Evolutionary conservation across 2,113 vertebrate genomes (phyloP).

Genomic region (Notothenia rossii): DNA sequence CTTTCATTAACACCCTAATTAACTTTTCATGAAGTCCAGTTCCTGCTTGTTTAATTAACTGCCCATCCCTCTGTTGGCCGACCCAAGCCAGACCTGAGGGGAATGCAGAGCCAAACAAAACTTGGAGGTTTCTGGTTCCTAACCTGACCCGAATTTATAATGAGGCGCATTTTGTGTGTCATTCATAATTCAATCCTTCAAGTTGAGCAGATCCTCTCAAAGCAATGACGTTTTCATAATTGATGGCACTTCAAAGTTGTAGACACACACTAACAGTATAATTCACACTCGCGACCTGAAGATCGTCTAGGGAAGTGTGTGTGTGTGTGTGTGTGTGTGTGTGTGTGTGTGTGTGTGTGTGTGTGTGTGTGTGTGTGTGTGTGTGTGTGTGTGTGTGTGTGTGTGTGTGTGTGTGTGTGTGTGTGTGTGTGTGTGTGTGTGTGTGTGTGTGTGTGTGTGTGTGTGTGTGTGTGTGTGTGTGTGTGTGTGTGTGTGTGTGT

Average conservation of each 20-base stretch:
- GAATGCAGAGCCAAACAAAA: conserved; percentile 41
- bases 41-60: conserved; percentile 78
- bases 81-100: conserved; percentile 31
- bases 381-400: too few species aligned
- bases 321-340: neutral
- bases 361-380: too few species aligned
- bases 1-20: conserved; percentile 81
- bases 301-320: conserved; percentile 8
- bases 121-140: neutral
- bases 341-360: too few species aligned
- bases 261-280: neutral
- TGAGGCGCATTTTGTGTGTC: conserved; percentile 8
- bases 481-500: too few species aligned
- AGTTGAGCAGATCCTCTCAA: conserved; percentile 17
- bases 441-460: too few species aligned
- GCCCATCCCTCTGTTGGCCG: conserved; percentile 61
- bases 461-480: too few species aligned
- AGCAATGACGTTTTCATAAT: conserved; percentile 70
- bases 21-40: conserved; percentile 79
- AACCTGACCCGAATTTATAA: conserved; percentile 29
- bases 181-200: conserved; percentile 68
- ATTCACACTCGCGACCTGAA: conserved; percentile 21
- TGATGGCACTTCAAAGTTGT: conserved; percentile 48
- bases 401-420: too few species aligned
- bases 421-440: too few species aligned